These are phyloP conservation scores for Archocentrus centrarchus DNA, from an alignment of 2,113 vertebrate genomes.

Conservation along the genomic window DNA sequence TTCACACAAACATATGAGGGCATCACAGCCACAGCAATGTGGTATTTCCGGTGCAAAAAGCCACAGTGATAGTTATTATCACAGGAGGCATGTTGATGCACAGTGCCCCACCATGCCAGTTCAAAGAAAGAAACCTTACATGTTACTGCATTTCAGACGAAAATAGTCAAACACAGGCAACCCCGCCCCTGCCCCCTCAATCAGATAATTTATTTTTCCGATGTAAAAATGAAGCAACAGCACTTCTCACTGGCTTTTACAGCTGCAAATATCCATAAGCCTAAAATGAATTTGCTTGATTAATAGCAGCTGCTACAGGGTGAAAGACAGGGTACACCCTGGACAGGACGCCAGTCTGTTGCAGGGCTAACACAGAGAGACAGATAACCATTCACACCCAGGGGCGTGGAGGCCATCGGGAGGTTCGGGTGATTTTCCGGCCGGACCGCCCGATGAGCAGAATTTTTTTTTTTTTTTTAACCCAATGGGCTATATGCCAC, in stretches of 20 bases:
- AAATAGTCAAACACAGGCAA: too few relatives aligned
- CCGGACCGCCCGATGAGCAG: too few relatives aligned
- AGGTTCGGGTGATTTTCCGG: too few relatives aligned
- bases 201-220: neutral
- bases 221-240: neutral
- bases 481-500: too few relatives aligned
- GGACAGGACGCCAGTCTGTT: too few relatives aligned
- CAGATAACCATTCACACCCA: too few relatives aligned
- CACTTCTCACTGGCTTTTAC: neutral
- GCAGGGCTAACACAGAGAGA: too few relatives aligned
- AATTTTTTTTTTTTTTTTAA: too few relatives aligned
- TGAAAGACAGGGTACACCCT: too few relatives aligned
- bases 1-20: slow-evolving; percentile 38
- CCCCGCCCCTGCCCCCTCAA: neutral
- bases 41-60: slow-evolving; percentile 16
- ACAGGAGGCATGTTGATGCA: slow-evolving; percentile 15
- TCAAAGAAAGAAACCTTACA: neutral
- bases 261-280: too few relatives aligned
- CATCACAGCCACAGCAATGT: neutral
- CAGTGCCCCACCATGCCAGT: neutral
- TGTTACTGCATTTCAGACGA: neutral
- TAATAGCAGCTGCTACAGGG: neutral
- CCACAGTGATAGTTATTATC: slow-evolving; percentile 1
- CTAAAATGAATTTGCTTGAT: neutral
- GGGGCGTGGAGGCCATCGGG: too few relatives aligned